Base-by-base conservation (phyloP, 1,140 invertebrate genomes). In the Thalassaphorura encarpata region DNA sequence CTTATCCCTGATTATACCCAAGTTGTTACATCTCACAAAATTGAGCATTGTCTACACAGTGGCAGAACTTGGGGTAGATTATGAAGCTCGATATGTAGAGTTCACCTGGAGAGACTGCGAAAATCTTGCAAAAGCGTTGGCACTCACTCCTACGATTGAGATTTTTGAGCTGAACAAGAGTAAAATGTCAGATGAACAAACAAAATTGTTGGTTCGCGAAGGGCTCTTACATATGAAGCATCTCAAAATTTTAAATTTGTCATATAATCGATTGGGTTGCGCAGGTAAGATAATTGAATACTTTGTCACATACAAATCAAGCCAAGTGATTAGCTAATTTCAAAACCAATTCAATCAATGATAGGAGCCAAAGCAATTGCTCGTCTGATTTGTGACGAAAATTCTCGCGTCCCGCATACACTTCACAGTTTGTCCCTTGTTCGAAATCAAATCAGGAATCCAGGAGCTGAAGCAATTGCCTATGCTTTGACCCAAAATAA, bases 401-500 rank as follows among this genome's bases (percentile, higher is more conserved):
- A 18, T 18, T 56, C 56, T 24, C 21, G 40, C n/a, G 47, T 45
- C 6, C 24, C 24, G 0, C 41, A 48, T 15, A 65, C 63, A 16
- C 28, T 65, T 21, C 60, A 65, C 40, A 65, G 60, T 13, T 39
- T 62, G 3, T 52, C 36, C 6, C 16, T 62, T 5, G 54, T 50
- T 19, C 36, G 60, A 2, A 60, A 59, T 31, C 24, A 51, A 16
- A 65, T 65, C 23, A 41, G 42, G 18, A 54, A 51, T 31, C 50
- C 46, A 50, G 63, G 63, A 23, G 60, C 53, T 4, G 48, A 60
- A 50, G 60, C 63, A 3, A 24, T 65, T 2, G 60, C 63, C n/a
- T 62, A 39, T 40, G 60, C 60, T 2, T 36, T 65, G 1, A 54
- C 49, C 1, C 24, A 43, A 27, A 62, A 65, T 50, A n/a, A 13